Evolutionary conservation across 2,797 vertebrate species (phyloP), one percentile per base, ranked within the genome.

Genomic region (Ceryle rudis): DNA sequence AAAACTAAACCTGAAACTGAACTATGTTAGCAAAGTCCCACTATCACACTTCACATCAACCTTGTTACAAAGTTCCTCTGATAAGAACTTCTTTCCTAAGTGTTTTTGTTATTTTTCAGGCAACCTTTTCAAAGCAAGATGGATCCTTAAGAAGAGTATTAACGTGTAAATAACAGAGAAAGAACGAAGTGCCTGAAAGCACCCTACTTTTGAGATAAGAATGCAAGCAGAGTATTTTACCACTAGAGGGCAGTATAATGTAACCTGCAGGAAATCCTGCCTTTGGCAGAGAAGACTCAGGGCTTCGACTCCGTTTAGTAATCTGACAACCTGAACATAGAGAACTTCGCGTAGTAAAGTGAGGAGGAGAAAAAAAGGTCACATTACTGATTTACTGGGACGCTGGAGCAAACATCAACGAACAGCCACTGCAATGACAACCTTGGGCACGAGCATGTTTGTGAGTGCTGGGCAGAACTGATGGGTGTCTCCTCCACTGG

Each of bases 201-300:
- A n/a, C 20, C 11, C 46, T 2, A 62, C 22, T 58, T 5, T 0
- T 35, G 52, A 31, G 64, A 3, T 3, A 22, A 52, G 62, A 5
- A 26, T 55, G 62, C 74, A 5, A 26, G 39, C 54, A n/a, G 42
- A 35, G 0, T 1, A 2, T 13, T 19, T 26, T 42, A 28, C 86
- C 97, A 54, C 94, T 69, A 96, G 97, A 95, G 93, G 93, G 21
- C 95, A 84, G 86, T 62, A 46, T 4, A 57, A 70, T 6, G 58
- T 51, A 93, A 54, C 31, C 21, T 19, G 23, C 72, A 2, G 74
- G 10, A 51, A 33, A 11, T 1, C 13, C 82, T 3, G 31, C 55
- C 6, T 4, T 1, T 6, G 62, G 18, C 55, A 25, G 16, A 29
- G 21, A 5, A 26, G 14, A 16, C n/a, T 41, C 49, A 2, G 0